A percentile compares a stretch with the other conserved stretches of the same genome.
These are phyloP conservation scores for Rhynchonema sp. DNA, from an alignment of 2,888 invertebrate species.

Conservation along the genomic window DNA sequence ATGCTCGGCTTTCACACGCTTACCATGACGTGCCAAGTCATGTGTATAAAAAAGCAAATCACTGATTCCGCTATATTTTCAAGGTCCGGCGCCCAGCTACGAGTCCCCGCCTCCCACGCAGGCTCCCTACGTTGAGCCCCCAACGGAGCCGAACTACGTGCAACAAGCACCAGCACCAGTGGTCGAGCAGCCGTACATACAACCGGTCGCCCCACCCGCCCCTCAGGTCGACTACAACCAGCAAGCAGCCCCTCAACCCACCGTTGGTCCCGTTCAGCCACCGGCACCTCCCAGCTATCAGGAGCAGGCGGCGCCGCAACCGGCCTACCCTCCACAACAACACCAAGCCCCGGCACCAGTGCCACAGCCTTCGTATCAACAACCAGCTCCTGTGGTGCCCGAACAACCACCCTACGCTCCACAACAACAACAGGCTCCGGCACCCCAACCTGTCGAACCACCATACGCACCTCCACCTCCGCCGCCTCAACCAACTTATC, in stretches of 20 bases:
- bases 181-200: neutral
- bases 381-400: neutral
- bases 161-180: neutral
- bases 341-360: neutral
- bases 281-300: slow-evolving; percentile 1
- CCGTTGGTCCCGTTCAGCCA: neutral
- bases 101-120: neutral
- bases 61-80: neutral
- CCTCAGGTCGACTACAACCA: too few species aligned
- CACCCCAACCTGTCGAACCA: slow-evolving; percentile 3
- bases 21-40: neutral
- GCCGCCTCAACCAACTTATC: slow-evolving; percentile 1
- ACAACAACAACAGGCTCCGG: slow-evolving; percentile 6
- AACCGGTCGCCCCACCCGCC: neutral
- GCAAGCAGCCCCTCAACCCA: too few species aligned
- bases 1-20: neutral
- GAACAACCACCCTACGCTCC: neutral
- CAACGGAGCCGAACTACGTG: neutral
- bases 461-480: slow-evolving; percentile 4
- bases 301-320: slow-evolving; percentile 1
- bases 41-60: neutral
- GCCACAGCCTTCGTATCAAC: neutral
- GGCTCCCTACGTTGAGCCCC: neutral
- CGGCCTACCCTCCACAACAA: neutral
- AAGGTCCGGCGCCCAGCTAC: neutral